Conservation (phyloP, 1,140 invertebrate genomes). For the Lutraria rhynchaena region DNA sequence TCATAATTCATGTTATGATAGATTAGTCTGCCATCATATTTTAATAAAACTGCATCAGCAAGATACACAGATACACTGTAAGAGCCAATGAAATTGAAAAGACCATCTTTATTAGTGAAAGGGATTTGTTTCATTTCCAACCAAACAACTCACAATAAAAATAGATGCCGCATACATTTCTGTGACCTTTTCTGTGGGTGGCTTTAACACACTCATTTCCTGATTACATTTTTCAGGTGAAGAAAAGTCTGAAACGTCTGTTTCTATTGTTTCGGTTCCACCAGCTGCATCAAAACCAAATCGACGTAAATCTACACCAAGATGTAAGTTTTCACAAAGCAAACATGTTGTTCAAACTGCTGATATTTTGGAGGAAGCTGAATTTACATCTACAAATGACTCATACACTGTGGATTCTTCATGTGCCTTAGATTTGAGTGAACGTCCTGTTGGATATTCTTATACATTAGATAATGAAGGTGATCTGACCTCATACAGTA, state of each 20-base stretch:
- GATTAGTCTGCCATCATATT: too few relatives aligned
- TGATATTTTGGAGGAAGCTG: not conserved
- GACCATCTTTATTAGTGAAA: too few relatives aligned
- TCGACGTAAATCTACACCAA: conserved; percentile 36
- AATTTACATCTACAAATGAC: not conserved
- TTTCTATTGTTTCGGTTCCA: not conserved
- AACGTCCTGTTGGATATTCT: conserved; percentile 5
- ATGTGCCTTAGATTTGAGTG: conserved; percentile 32
- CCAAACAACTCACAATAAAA: too few relatives aligned
- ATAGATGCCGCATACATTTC: too few relatives aligned
- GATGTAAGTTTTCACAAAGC: conserved; percentile 18
- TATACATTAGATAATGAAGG: conserved; percentile 28
- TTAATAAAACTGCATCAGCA: too few relatives aligned
- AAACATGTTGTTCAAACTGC: not conserved
- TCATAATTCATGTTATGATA: too few relatives aligned
- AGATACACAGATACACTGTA: too few relatives aligned
- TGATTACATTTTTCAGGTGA: conserved; percentile 16
- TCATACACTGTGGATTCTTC: not conserved
- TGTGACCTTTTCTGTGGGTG: too few relatives aligned
- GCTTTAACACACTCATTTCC: too few relatives aligned
- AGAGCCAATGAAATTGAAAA: too few relatives aligned
- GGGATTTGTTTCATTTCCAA: too few relatives aligned
- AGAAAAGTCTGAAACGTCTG: not conserved
- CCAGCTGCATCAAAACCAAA: conserved; percentile 14
- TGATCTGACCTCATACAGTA: not conserved